Evolutionary conservation across 2,888 invertebrate species (phyloP), one percentile per base, ranked within the genome.

Genomic region (Achlya flavicornis): DNA sequence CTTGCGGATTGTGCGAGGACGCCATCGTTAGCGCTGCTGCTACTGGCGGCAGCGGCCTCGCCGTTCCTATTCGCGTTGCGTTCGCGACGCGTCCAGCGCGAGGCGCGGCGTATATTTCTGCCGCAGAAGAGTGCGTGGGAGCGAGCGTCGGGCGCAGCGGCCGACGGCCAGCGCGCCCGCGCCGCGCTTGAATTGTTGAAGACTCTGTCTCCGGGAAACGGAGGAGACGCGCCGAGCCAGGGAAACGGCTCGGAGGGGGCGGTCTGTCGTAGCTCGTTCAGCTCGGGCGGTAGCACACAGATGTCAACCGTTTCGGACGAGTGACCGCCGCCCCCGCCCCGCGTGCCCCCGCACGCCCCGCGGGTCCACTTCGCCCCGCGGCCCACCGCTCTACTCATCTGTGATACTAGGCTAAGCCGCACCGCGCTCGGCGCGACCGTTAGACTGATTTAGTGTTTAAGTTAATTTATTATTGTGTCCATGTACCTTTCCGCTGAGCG

Each of bases 21-120:
- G 76, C 92, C 94, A 33, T 91, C 94, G 63, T 72, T 94, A 57
- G 94, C 95, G 19, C 78, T 96, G 65, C 89, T 96, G 65, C 87
- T 97, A 64, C 93, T 95, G 57, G 94, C 95, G 60, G 92, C 95
- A 48, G 96, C 96, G 61, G 93, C 95, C 32, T 97, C 96, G 61
- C 97, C 97, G 19, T 94, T 97, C 80, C 92, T 97, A 61, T 97
- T 97, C 85, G 97, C 97, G 46, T 95, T 97, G 87, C 94, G 97
- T 5, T 96, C 96, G 69, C 94, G 96, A 16, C 94, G 96, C 35
- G 95, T 96, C 70, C 92, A 92, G 74, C 84, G 92, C n/a, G 92
- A 92, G 68, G 91, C 91, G 64, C 83, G 91, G 38, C 84, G 91
- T 63, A 70, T 92, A 69, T 78, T 92, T 75, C 73, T 91, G 73